These are phyloP conservation scores for Platysternon megacephalum DNA, from an alignment of 2,113 vertebrate genomes.

Conservation along the genomic window DNA sequence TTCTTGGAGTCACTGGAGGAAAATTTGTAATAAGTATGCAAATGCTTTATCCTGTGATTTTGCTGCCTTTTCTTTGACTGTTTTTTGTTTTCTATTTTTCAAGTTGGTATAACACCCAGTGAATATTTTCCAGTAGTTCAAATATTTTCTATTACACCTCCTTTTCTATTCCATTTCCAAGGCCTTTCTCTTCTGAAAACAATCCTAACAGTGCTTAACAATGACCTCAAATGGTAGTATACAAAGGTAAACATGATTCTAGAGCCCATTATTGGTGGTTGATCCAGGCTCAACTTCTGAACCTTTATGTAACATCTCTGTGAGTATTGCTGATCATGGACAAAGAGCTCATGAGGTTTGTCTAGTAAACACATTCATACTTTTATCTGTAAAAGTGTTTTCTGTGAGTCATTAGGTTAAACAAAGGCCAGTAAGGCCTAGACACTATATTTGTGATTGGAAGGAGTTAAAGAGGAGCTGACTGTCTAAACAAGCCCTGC, in stretches of 20 bases:
- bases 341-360: background rate
- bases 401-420: background rate
- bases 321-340: background rate
- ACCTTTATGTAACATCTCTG: background rate
- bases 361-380: background rate
- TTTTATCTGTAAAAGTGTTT: background rate
- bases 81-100: slow-evolving; percentile 11
- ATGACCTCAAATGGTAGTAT: background rate
- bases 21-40: slow-evolving; percentile 8
- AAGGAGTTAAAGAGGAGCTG: background rate
- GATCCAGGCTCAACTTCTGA: slow-evolving; percentile 24
- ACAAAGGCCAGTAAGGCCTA: background rate
- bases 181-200: slow-evolving; percentile 40
- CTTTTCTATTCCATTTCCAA: slow-evolving; percentile 34
- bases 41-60: background rate
- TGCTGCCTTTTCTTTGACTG: slow-evolving; percentile 31
- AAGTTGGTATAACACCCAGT: background rate
- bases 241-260: background rate
- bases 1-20: slow-evolving; percentile 5
- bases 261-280: background rate
- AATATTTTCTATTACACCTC: background rate
- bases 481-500: background rate
- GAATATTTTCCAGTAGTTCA: slow-evolving; percentile 1
- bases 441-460: accelerated
- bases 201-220: background rate